phyloP scores from a whole-genome alignment of 1,140 invertebrate species.

The Pachypeltis micranthus region DNA sequence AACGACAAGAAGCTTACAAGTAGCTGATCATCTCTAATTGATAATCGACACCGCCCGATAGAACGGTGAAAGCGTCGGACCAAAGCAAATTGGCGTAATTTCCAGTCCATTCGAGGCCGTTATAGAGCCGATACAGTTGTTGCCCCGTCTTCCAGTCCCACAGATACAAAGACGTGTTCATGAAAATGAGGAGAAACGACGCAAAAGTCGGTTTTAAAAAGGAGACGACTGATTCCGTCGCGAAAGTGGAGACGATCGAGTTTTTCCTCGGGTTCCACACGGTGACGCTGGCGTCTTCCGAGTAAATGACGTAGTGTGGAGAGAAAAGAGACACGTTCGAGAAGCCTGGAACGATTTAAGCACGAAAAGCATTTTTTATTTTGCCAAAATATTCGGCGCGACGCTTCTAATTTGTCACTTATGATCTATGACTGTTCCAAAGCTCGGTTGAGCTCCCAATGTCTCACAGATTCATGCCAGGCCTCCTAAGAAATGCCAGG shows the following conservation, averaged over 20 bases:
- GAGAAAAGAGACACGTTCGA: neutral
- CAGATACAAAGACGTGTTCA: neutral
- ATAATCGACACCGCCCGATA: neutral
- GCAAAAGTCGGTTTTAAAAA: neutral
- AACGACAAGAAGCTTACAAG: neutral
- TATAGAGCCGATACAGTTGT: neutral
- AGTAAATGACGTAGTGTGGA: neutral
- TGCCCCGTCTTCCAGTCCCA: constrained; percentile 1
- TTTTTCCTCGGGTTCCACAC: neutral
- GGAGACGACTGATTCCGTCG: neutral
- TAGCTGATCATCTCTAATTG: constrained; percentile 2
- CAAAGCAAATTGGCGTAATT: neutral
- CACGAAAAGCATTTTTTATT: no score
- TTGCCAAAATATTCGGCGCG: no score
- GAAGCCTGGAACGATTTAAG: neutral
- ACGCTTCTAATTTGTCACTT: no score
- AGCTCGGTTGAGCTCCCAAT: no score
- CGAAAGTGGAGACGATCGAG: neutral
- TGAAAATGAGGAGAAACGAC: neutral
- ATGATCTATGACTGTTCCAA: no score
- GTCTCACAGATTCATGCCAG: no score
- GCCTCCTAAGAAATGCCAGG: no score
- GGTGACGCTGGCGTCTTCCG: neutral
- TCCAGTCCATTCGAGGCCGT: neutral
- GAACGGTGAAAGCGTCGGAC: neutral